phyloP scores from a whole-genome alignment of 2,888 invertebrate species.

The Brachyptera putata region DNA sequence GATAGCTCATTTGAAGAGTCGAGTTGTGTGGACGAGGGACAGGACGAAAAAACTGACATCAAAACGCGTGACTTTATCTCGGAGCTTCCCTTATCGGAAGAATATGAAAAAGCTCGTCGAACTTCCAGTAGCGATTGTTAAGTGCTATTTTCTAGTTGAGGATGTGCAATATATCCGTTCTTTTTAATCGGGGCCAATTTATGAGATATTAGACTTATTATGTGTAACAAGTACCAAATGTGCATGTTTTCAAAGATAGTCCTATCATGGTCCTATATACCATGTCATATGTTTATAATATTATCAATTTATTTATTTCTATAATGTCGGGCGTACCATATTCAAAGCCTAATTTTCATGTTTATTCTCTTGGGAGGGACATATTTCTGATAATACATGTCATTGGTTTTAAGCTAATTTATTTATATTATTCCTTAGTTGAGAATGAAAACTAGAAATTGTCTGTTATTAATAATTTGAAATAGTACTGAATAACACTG shows the following conservation, averaged over 20 bases:
- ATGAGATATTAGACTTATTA: not conserved
- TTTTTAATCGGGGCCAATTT: constrained; percentile 7
- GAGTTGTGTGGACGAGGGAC: constrained; percentile 28
- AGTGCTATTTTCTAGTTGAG: too few species aligned
- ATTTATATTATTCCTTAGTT: too few species aligned
- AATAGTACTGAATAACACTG: too few species aligned
- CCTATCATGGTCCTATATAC: not conserved
- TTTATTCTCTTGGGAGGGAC: too few species aligned
- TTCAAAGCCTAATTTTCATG: not conserved
- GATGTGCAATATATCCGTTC: too few species aligned
- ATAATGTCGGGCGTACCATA: too few species aligned
- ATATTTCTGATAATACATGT: too few species aligned
- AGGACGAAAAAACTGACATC: constrained; percentile 6
- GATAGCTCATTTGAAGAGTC: constrained; percentile 30
- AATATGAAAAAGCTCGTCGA: constrained; percentile 13
- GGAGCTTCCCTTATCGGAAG: constrained; percentile 21
- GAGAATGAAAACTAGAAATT: too few species aligned
- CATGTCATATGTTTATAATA: not conserved
- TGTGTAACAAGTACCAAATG: not conserved
- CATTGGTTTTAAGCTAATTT: too few species aligned
- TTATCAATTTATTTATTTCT: too few species aligned
- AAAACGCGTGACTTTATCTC: constrained; percentile 21
- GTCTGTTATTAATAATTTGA: too few species aligned
- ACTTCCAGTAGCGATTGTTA: constrained; percentile 12
- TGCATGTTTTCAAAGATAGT: not conserved